Evolutionary conservation across 2,113 vertebrate species (phyloP).

Genomic region (Bombycilla garrulus): DNA sequence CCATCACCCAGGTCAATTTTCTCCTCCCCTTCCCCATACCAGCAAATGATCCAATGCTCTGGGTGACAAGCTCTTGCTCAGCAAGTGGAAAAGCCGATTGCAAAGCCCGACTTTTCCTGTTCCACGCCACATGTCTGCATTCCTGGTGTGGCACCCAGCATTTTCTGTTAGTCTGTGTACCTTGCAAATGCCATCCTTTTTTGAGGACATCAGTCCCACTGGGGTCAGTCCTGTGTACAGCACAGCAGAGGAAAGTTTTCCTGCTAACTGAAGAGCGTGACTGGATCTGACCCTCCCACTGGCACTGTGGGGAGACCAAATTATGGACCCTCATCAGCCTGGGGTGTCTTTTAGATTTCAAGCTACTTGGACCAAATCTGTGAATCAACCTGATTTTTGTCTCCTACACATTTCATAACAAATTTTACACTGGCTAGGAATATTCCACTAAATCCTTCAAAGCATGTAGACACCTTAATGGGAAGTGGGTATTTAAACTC

Average conservation of each 20-base stretch:
- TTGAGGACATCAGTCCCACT: background rate
- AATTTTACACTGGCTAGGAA: background rate
- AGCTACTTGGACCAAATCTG: background rate
- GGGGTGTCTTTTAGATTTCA: background rate
- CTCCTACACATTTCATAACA: background rate
- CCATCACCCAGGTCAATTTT: slow-evolving; percentile 57
- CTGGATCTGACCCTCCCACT: background rate
- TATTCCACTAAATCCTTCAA: background rate
- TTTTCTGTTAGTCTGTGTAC: background rate
- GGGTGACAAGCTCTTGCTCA: background rate
- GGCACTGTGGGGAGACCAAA: background rate
- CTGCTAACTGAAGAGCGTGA: too few relatives aligned
- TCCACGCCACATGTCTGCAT: accelerated
- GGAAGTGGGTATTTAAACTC: background rate
- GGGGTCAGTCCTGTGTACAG: background rate
- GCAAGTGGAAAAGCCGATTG: background rate
- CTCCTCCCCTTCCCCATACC: background rate
- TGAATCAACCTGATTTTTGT: background rate
- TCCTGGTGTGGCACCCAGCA: background rate
- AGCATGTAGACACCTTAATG: background rate
- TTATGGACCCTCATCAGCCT: background rate
- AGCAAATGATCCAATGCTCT: background rate
- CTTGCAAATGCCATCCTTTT: background rate
- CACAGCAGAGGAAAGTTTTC: background rate
- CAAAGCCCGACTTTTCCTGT: background rate